Conservation (phyloP, 1,140 invertebrate genomes). For the Nymphalis io region DNA sequence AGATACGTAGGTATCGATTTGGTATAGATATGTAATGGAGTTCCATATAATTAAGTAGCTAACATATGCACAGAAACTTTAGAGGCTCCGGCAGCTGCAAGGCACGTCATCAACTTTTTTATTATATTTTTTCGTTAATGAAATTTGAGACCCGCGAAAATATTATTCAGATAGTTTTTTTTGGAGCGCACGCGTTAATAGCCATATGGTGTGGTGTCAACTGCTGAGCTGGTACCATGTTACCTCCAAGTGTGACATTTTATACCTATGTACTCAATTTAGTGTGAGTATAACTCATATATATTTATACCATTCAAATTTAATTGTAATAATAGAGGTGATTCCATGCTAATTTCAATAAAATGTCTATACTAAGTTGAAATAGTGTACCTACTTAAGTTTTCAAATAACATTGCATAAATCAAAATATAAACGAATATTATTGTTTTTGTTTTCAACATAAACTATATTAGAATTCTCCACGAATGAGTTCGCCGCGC, state of each 20-base stretch:
- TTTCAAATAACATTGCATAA: constrained; percentile 1
- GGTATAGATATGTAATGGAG: not conserved
- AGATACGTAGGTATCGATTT: too few species aligned
- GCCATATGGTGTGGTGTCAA: constrained; percentile 62
- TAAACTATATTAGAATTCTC: constrained; percentile 42
- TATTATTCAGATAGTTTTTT: constrained; percentile 55
- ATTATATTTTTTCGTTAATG: constrained; percentile 58
- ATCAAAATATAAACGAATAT: constrained; percentile 6
- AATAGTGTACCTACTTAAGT: not conserved
- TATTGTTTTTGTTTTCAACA: constrained; percentile 32
- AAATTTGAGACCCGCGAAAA: constrained; percentile 71
- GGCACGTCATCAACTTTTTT: constrained; percentile 54
- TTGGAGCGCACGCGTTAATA: constrained; percentile 67
- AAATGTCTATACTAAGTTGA: not conserved
- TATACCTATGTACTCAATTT: not conserved
- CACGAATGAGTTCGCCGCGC: constrained; percentile 52
- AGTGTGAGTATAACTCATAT: not conserved
- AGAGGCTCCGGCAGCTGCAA: constrained; percentile 66
- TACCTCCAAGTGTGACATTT: not conserved
- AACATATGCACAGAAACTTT: constrained; percentile 67
- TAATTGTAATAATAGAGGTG: not conserved
- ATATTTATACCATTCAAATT: not conserved
- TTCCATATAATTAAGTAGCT: not conserved
- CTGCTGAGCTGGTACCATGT: constrained; percentile 3
- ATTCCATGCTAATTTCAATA: not conserved